Evolutionary conservation across 2,113 vertebrate genomes (phyloP), one percentile per base, ranked within the genome.

Genomic region (Antigone vipio): DNA sequence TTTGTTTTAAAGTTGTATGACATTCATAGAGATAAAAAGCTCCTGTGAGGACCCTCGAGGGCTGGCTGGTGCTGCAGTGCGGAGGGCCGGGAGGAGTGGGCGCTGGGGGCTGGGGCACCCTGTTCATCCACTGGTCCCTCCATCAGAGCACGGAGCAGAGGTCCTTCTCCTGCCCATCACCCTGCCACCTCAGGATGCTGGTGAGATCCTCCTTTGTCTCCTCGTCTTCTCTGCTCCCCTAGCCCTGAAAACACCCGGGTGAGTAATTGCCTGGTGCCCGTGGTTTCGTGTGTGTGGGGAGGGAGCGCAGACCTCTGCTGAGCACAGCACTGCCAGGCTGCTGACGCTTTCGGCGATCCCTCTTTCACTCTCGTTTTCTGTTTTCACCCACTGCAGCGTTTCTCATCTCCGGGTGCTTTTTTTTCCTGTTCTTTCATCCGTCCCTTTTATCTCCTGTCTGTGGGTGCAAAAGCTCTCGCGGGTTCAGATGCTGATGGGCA

Each of bases 71-170:
- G 78, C 77, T 44, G 62, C 60, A 6, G 72, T 2, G 10, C 9
- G 22, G 49, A 40, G 26, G 60, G 29, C n/a, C 21, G 58, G 12
- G 35, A 21, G 19, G 21, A 56, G 13, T 8, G 45, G 32, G 16
- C 3, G 15, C 59, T 0, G 1, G 2, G 12, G 24, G 23, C n/a
- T 23, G 52, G n/a, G 66, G 10, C 14, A 5, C 12, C 10, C 3
- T 0, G 0, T 27, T 2, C 2, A 4, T 19, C 24, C 56, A 26
- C 9, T 21, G 24, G 3, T 35, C 22, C 26, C 77, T 63, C 26
- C 15, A 1, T 11, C 60, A 14, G 24, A 32, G 27, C 40, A 17
- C 0, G 1, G 35, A 29, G n/a, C 50, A 16, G 42, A 3, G 22
- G 18, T 42, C 29, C 44, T 30, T 78, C 13, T 45, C 22, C 49